phyloP scores from a whole-genome alignment of 1,140 invertebrate species.

The Stenopsyche tienmushanensis region DNA sequence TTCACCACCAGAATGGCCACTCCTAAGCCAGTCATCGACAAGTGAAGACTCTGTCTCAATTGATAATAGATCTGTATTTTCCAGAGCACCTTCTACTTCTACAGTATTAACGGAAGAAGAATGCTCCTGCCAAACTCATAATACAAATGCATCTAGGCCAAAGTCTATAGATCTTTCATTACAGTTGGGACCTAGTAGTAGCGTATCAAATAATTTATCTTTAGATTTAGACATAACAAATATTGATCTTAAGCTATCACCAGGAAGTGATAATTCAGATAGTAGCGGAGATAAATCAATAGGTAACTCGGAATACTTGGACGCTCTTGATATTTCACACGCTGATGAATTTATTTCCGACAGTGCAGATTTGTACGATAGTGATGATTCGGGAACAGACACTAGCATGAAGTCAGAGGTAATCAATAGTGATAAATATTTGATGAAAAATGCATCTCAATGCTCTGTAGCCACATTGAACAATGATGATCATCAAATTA shows the following conservation, averaged over 20 bases:
- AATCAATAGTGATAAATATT: too few species aligned
- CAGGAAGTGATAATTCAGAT: neutral
- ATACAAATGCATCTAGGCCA: slow-evolving; percentile 18
- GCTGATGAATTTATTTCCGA: too few species aligned
- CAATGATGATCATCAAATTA: slow-evolving; percentile 8
- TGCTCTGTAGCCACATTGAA: too few species aligned
- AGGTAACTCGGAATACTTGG: slow-evolving; percentile 13
- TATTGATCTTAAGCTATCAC: too few species aligned
- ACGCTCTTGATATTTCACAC: slow-evolving; percentile 9
- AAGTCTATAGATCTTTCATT: slow-evolving; percentile 10
- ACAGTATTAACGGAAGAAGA: slow-evolving; percentile 36
- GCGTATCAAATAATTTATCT: neutral
- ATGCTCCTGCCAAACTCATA: slow-evolving; percentile 32
- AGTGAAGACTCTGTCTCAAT: slow-evolving; percentile 22
- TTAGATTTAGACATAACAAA: slow-evolving; percentile 6
- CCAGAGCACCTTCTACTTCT: slow-evolving; percentile 27
- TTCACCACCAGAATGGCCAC: slow-evolving; percentile 48
- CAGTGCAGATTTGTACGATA: too few species aligned
- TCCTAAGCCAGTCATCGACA: slow-evolving; percentile 38
- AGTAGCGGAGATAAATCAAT: slow-evolving; percentile 10
- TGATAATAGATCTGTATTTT: slow-evolving; percentile 1
- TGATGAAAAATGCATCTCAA: too few species aligned
- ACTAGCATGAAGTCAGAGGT: too few species aligned
- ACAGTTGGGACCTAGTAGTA: neutral
- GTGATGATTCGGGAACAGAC: too few species aligned